Percentiles rank a stretch among this genome's conserved stretches.
phyloP scores from a whole-genome alignment of 2,113 vertebrate species.

The Ochotona princeps region DNA sequence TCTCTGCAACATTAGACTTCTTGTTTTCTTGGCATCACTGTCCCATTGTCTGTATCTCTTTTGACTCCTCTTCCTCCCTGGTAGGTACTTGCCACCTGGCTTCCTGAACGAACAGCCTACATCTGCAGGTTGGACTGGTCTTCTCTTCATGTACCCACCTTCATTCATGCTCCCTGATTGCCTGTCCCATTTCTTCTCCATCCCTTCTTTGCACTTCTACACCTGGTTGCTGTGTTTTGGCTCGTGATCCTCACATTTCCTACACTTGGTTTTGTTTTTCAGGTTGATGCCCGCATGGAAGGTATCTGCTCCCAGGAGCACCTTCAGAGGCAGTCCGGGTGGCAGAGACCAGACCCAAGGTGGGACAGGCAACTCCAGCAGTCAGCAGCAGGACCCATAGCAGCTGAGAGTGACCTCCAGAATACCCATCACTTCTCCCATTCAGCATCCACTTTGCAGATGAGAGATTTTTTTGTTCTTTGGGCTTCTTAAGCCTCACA shows the following conservation, averaged over 20 bases:
- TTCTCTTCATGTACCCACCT: neutral
- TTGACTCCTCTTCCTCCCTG: fast-evolving
- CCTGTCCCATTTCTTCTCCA: no score
- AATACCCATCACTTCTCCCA: neutral
- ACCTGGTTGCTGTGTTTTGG: neutral
- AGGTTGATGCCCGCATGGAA: neutral
- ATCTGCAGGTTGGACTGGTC: fast-evolving
- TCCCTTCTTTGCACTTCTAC: no score
- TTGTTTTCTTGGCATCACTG: fast-evolving
- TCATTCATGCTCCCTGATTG: fast-evolving
- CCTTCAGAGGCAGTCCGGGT: fast-evolving
- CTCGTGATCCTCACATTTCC: neutral
- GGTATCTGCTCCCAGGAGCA: neutral
- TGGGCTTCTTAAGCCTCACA: no score
- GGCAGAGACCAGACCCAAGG: neutral
- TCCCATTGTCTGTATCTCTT: no score
- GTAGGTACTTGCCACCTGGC: fast-evolving
- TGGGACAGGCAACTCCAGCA: fast-evolving
- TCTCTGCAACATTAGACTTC: neutral
- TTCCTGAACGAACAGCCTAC: fast-evolving
- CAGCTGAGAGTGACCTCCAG: neutral
- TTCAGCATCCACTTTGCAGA: neutral
- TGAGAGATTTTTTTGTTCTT: no score
- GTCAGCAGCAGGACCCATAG: fast-evolving
- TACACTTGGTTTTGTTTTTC: neutral